Percentiles rank a stretch among this genome's conserved stretches.
These are phyloP conservation scores for Pteropus rufus DNA, from an alignment of 2,797 vertebrate genomes.

Conservation along the genomic window DNA sequence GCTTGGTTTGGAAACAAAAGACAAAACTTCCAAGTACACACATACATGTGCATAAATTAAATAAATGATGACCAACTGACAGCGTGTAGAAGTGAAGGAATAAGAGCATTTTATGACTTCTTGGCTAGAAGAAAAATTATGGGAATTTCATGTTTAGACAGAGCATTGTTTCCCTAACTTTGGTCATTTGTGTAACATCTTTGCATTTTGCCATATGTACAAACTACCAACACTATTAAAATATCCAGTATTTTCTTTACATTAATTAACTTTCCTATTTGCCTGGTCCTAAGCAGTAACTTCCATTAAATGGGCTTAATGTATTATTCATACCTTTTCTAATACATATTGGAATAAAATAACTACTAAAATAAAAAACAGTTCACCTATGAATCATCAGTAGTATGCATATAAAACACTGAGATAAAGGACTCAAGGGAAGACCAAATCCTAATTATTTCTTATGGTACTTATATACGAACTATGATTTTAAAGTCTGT, in stretches of 20 bases:
- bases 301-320: not conserved
- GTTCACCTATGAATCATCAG: not conserved
- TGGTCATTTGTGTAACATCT: not conserved
- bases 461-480: conserved; percentile 19
- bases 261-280: conserved; percentile 3
- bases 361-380: conserved; percentile 1
- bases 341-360: conserved; percentile 12
- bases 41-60: not conserved
- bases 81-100: not conserved
- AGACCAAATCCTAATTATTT: not conserved
- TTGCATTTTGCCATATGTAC: not conserved
- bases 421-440: not conserved
- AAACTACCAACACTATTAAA: not conserved
- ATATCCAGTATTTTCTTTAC: not conserved
- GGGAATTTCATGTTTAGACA: not conserved
- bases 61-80: not conserved
- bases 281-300: not conserved
- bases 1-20: conserved; percentile 33
- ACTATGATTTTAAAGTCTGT: conserved; percentile 13
- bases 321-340: not conserved
- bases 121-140: not conserved
- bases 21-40: not conserved
- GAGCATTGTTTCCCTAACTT: not conserved
- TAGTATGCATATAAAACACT: not conserved
- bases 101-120: not conserved